Evolutionary conservation across 2,888 invertebrate genomes (phyloP), one percentile per base, ranked within the genome.

Genomic region (Apoda limacodes): DNA sequence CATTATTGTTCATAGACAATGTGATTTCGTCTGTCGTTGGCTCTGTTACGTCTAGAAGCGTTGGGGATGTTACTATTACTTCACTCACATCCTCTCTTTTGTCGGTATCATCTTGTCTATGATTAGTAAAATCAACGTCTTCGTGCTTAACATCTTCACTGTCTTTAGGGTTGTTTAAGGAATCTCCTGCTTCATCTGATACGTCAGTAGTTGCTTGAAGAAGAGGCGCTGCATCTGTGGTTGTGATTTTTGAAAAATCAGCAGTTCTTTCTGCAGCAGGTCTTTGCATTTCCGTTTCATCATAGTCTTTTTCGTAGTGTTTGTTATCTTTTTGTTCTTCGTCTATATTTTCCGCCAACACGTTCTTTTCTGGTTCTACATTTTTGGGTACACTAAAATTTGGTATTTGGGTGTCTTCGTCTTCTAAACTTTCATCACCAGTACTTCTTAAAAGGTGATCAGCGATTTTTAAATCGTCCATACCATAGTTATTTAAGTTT

Each of bases 1-100:
- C 55, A 40, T 48, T 48, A 52, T 60, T 59, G 48, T 63, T 57
- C 7, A 46, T 46, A 24, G 45, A 34, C 17, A 39, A 35, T 17
- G 48, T 52, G 2, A 43, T 22, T 37, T 42, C 43, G 37, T 46
- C 45, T n/a, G n/a, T n/a, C 23, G 37, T 43, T 26, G 23, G 25
- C 15, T 21, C 45, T 31, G 13, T 33, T 12, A 11, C 22, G 13
- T 38, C 40, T 17, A 22, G 27, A 2, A 10, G 17, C 5, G 33
- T 26, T 3, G n/a, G n/a, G n/a, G n/a, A n/a, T n/a, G n/a, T n/a
- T n/a, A n/a, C n/a, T n/a, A n/a, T n/a, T n/a, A 28, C 27, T 11
- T 37, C 32, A 13, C 33, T 22, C 14, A 29, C 28, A 15, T 9
- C 19, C 17, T 32, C 22, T 9, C 23, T 17, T 20, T 23, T 26